Conservation (phyloP, 2,888 invertebrate species). For the Agonopterix alstromeriana region DNA sequence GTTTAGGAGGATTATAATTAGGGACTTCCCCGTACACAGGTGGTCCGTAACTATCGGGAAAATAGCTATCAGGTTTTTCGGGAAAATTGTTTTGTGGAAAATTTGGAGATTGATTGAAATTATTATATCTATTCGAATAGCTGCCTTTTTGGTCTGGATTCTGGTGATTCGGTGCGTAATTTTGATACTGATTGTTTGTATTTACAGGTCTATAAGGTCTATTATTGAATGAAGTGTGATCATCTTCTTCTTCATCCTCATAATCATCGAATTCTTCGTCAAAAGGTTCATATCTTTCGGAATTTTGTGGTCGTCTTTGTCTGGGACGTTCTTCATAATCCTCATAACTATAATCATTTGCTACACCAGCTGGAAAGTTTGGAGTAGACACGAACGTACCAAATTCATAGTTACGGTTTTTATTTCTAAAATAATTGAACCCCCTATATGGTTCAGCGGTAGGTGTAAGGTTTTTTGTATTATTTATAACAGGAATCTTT, state of each 20-base stretch:
- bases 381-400: constrained; percentile 31
- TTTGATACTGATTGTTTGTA: constrained; percentile 13
- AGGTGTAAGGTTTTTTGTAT: constrained; percentile 3
- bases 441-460: constrained; percentile 13
- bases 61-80: constrained; percentile 9
- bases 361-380: constrained; percentile 35
- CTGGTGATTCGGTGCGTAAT: constrained; percentile 26
- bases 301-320: constrained; percentile 11
- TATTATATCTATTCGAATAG: constrained; percentile 24
- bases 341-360: constrained; percentile 28
- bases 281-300: constrained; percentile 22
- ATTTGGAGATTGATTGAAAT: constrained; percentile 3
- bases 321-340: constrained; percentile 13
- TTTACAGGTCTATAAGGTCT: not conserved
- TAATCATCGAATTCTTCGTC: constrained; percentile 34
- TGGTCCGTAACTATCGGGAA: constrained; percentile 11
- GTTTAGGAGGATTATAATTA: constrained; percentile 10
- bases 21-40: constrained; percentile 5
- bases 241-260: constrained; percentile 30
- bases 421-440: constrained; percentile 2
- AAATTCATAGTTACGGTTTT: constrained; percentile 12
- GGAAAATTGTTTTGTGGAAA: too few species aligned
- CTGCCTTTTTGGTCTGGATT: constrained; percentile 23
- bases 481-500: not conserved
- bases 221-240: constrained; percentile 21